phyloP scores from a whole-genome alignment of 2,797 vertebrate genomes.

The Prionace glauca region DNA sequence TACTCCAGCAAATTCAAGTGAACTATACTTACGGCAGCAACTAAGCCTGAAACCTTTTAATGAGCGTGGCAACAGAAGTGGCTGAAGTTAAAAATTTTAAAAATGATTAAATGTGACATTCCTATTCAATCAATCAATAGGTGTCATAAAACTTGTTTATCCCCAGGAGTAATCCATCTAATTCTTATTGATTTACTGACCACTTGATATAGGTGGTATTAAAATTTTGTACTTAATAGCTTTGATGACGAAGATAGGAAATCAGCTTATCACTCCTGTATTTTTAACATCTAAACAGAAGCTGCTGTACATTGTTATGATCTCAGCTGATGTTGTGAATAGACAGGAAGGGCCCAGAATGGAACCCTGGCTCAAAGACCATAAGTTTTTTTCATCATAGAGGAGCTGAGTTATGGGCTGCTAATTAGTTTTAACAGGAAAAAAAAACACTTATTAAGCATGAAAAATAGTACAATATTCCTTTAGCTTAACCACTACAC shows the following conservation, averaged over 20 bases:
- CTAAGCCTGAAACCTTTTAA: background rate
- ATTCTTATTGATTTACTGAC: background rate
- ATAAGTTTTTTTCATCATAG: too few species aligned
- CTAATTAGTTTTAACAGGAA: too few species aligned
- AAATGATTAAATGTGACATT: background rate
- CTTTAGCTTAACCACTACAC: too few species aligned
- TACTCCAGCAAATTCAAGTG: background rate
- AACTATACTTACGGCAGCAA: background rate
- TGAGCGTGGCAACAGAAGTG: background rate
- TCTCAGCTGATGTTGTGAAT: too few species aligned
- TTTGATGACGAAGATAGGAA: background rate
- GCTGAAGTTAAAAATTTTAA: background rate
- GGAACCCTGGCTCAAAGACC: too few species aligned
- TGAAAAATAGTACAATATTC: too few species aligned
- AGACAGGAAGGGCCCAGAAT: too few species aligned
- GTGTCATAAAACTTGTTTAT: conserved; percentile 16
- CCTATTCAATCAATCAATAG: background rate
- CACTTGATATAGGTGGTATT: background rate
- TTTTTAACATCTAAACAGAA: conserved; percentile 25
- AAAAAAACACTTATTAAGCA: too few species aligned
- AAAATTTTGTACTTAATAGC: conserved; percentile 18
- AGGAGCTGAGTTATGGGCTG: too few species aligned
- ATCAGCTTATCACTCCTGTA: conserved; percentile 1
- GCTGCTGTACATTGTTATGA: background rate
- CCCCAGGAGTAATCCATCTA: background rate